Evolutionary conservation across 1,140 invertebrate species (phyloP).

Genomic region (Bombus terrestris): DNA sequence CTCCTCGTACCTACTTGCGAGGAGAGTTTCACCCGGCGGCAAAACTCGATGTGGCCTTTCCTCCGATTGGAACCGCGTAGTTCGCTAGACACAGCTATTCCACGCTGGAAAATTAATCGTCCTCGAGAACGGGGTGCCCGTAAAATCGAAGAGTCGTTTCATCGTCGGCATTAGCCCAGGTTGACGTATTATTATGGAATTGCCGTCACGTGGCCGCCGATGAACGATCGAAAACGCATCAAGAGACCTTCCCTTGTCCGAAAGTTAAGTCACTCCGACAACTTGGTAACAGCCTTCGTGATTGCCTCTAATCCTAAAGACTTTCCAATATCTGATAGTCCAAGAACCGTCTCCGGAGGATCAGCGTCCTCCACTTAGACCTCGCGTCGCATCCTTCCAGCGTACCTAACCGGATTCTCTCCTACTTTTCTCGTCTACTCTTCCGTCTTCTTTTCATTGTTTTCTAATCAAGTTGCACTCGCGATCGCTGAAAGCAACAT

Average conservation of each 20-base stretch:
- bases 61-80: not conserved
- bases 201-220: slow-evolving; percentile 65
- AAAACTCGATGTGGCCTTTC: not conserved
- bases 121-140: slow-evolving; percentile 5
- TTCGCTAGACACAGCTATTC: not conserved
- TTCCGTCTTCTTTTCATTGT: no score
- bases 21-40: not conserved
- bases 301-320: slow-evolving; percentile 72
- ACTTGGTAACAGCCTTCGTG: slow-evolving; percentile 70
- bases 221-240: slow-evolving; percentile 72
- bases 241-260: slow-evolving; percentile 56
- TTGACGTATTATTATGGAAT: slow-evolving; percentile 71
- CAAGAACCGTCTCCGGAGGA: slow-evolving; percentile 26
- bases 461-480: no score
- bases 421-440: not conserved
- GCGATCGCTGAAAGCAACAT: not conserved
- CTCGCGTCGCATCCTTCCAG: not conserved
- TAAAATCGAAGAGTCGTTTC: slow-evolving; percentile 60
- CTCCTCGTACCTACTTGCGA: not conserved
- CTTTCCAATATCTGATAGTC: slow-evolving; percentile 74
- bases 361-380: slow-evolving; percentile 26
- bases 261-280: slow-evolving; percentile 68
- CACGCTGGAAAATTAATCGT: slow-evolving; percentile 59
- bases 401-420: no score
- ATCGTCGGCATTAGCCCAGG: slow-evolving; percentile 40